phyloP scores from a whole-genome alignment of 2,113 vertebrate species.

The Pseudorhombus dupliciocellatus region DNA sequence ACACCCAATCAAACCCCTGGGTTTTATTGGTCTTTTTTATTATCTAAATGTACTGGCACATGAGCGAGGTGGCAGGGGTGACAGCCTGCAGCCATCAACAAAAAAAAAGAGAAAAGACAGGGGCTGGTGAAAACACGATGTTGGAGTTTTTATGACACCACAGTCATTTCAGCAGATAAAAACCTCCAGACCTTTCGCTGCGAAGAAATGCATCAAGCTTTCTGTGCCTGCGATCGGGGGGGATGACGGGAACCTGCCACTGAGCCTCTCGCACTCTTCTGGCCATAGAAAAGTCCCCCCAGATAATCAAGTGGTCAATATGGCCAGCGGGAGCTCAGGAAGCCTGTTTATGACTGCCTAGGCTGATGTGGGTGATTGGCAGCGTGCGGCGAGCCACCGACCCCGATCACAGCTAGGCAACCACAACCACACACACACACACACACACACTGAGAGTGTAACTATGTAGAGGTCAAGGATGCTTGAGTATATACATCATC shows the following conservation, averaged over 20 bases:
- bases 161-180: constrained; percentile 47
- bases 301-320: constrained; percentile 56
- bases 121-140: constrained; percentile 37
- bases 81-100: constrained; percentile 71
- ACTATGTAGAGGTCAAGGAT: constrained; percentile 61
- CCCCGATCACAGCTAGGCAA: constrained; percentile 58
- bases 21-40: constrained; percentile 83
- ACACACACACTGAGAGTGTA: constrained; percentile 15
- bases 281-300: constrained; percentile 5
- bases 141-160: constrained; percentile 55
- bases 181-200: constrained; percentile 13
- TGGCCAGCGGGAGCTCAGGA: constrained; percentile 40
- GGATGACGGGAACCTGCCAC: constrained; percentile 19
- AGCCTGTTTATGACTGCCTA: constrained; percentile 41
- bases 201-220: constrained; percentile 13
- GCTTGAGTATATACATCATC: constrained; percentile 49
- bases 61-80: constrained; percentile 72
- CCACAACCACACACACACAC: constrained; percentile 22
- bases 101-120: constrained; percentile 65
- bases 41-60: constrained; percentile 80
- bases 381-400: constrained; percentile 53
- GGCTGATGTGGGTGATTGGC: constrained; percentile 64
- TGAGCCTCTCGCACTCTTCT: constrained; percentile 33
- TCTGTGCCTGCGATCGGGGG: constrained; percentile 5
- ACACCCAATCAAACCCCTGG: constrained; percentile 78